phyloP scores from a whole-genome alignment of 1,140 invertebrate species.

The Matsumurasca onukii region DNA sequence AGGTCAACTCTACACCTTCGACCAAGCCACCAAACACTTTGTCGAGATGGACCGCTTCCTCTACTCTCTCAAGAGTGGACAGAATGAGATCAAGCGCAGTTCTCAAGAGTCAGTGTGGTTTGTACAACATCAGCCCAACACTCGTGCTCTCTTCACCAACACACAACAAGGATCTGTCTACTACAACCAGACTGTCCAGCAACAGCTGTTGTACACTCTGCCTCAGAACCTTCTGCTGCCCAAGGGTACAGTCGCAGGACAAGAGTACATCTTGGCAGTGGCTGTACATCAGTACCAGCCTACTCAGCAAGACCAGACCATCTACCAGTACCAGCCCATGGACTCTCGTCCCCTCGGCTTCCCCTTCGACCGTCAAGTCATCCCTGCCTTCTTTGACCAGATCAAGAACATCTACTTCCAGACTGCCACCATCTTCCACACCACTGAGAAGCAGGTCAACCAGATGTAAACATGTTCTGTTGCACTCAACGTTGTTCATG shows the following conservation, averaged over 20 bases:
- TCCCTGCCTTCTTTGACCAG: constrained; percentile 27
- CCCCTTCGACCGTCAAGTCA: constrained; percentile 39
- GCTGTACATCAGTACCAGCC: constrained; percentile 53
- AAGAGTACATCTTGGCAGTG: constrained; percentile 59
- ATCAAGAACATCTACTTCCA: constrained; percentile 36
- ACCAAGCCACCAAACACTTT: constrained; percentile 39
- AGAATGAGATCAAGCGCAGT: constrained; percentile 12
- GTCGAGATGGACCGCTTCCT: constrained; percentile 48
- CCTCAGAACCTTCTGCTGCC: constrained; percentile 62
- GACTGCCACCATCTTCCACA: constrained; percentile 28
- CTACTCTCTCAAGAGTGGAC: constrained; percentile 27
- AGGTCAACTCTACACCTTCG: constrained; percentile 47
- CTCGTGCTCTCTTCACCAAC: constrained; percentile 44
- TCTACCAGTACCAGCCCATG: constrained; percentile 26
- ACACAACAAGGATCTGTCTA: constrained; percentile 47
- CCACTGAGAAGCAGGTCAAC: constrained; percentile 11
- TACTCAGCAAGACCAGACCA: constrained; percentile 35
- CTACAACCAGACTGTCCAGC: constrained; percentile 16
- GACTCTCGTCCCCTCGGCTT: constrained; percentile 34
- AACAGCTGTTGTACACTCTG: constrained; percentile 48
- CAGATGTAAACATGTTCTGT: background rate
- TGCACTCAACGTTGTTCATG: background rate
- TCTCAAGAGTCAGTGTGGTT: constrained; percentile 21
- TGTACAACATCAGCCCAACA: constrained; percentile 1
- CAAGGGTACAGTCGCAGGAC: constrained; percentile 58